Base-by-base conservation (phyloP, 1,140 invertebrate genomes). In the Euwallacea similis region DNA sequence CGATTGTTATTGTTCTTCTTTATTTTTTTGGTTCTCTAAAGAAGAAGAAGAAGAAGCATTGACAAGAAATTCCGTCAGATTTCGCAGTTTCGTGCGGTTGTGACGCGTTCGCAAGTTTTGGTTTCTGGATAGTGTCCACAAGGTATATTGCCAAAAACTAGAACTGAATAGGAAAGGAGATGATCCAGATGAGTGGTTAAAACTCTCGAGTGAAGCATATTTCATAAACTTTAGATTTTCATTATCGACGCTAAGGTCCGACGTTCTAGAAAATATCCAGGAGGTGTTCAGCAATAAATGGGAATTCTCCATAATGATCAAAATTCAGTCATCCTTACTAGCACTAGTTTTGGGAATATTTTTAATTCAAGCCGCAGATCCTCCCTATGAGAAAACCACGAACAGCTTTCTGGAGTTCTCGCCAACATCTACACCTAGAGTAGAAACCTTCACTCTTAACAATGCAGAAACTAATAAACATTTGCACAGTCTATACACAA, bases 281-380 rank as follows among this genome's bases (percentile, higher is more conserved):
- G 21, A 41, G 21, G 21, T 2, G 7, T 42, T 50, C 9, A 6
- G 15, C 42, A 63, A 16, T 79, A 80, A 78, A 81, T 81, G 79
- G 78, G 79, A 80, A 69, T 73, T 59, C 61, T 73, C 64, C 75
- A 82, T 70, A 74, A 82, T 82, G 80, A 81, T 78, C 75, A 77
- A 76, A 69, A 78, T 82, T 74, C 79, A 81, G 69, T 79, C 80
- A 61, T 73, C 73, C 59, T 66, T 82, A 55, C 71, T 82, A 61
- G 79, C 80, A 42, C 69, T 80, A 56, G 78, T 81, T 59, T 76
- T 81, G 74, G 77, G 79, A 59, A 78, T 82, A 61, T 80, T 82
- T 67, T 73, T 82, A 59, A 82, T 80, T 59, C 80, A 80, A 71
- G 80, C 80, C 42, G 75, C 78, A 42, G 80, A 82, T 73, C 80